Base-by-base conservation (phyloP, 2,113 vertebrate genomes). In the Aspidoscelis tigris region DNA sequence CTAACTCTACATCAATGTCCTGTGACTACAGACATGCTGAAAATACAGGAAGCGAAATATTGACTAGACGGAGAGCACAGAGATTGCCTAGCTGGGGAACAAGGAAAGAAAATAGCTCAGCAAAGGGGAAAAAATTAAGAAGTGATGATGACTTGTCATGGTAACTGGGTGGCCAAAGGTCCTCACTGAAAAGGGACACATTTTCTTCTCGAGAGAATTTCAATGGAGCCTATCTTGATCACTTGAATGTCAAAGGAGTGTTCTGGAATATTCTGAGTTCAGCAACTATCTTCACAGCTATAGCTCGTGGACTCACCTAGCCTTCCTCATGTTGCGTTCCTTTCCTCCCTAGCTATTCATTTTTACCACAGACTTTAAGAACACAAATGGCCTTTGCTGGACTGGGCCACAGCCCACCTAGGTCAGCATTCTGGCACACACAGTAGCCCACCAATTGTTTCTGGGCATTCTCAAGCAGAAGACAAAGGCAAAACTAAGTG, bases 1-100 rank as follows among this genome's bases (percentile, higher is more conserved):
- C 24, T 39, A 80, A 83, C 80, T 81, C 91, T 86, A 85, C 69
- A 73, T 88, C 74, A 92, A 91, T 85, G 58, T 16, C 26, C 76
- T 68, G 82, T 39, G 47, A 88, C 78, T 5, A 88, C 88, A 78
- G 2, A 7, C 21, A 50, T 61, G 68, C 80, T 85, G 69, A 39
- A 75, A 86, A 55, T 82, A 39, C 66, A 10, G n/a, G 41, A 83
- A 18, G 50, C 26, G 53, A 58, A 69, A 68, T 50, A 12, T 20
- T 18, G 24, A 5, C 1, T 1, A 26, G 0, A 1, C 14, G 53
- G 24, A 12, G 41, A 3, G 44, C 64, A 33, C 16, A 70, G 55
- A 83, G 78, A 43, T 11, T 39, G 14, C 69, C 69, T 16, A 39
- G n/a, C 12, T 68, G 12, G 33, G 16, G n/a, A 70, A 14, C n/a